Evolutionary conservation across 2,888 invertebrate species (phyloP).

Genomic region (Andrena haemorrhoa): DNA sequence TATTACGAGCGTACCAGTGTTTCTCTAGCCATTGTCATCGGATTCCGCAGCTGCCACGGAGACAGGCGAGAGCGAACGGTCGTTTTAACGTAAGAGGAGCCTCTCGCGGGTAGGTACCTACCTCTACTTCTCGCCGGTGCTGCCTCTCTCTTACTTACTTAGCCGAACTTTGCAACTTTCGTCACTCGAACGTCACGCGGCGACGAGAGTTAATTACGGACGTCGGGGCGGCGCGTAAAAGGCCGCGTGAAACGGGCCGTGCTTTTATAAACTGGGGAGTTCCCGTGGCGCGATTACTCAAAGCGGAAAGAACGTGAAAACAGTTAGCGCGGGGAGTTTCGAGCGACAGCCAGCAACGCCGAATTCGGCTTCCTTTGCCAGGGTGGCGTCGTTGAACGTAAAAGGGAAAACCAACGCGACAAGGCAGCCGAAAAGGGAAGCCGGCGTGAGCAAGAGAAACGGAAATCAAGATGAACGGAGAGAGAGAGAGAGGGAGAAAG

Average conservation of each 20-base stretch:
- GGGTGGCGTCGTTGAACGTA: slow-evolving; percentile 19
- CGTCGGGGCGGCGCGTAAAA: neutral
- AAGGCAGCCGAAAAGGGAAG: slow-evolving; percentile 32
- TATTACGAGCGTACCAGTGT: slow-evolving; percentile 49
- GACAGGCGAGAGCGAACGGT: slow-evolving; percentile 1
- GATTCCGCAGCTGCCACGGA: slow-evolving; percentile 19
- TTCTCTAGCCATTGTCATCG: slow-evolving; percentile 17
- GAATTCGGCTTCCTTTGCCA: slow-evolving; percentile 40
- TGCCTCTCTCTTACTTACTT: neutral
- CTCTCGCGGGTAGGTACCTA: neutral
- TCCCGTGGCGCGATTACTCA: slow-evolving; percentile 15
- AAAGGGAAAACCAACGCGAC: slow-evolving; percentile 49
- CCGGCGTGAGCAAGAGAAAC: slow-evolving; percentile 27
- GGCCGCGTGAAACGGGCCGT: neutral
- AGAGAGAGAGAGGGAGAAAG: neutral
- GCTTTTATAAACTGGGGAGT: slow-evolving; percentile 36
- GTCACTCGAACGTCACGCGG: neutral
- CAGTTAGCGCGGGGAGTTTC: slow-evolving; percentile 22
- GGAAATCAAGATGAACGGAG: slow-evolving; percentile 39
- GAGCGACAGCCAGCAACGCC: slow-evolving; percentile 20
- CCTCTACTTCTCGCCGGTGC: neutral
- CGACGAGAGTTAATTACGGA: slow-evolving; percentile 4
- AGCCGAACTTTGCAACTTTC: neutral
- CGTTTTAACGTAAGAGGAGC: slow-evolving; percentile 1
- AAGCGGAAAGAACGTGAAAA: slow-evolving; percentile 36